phyloP scores from a whole-genome alignment of 2,797 vertebrate species.

The Bovichtus diacanthus region DNA sequence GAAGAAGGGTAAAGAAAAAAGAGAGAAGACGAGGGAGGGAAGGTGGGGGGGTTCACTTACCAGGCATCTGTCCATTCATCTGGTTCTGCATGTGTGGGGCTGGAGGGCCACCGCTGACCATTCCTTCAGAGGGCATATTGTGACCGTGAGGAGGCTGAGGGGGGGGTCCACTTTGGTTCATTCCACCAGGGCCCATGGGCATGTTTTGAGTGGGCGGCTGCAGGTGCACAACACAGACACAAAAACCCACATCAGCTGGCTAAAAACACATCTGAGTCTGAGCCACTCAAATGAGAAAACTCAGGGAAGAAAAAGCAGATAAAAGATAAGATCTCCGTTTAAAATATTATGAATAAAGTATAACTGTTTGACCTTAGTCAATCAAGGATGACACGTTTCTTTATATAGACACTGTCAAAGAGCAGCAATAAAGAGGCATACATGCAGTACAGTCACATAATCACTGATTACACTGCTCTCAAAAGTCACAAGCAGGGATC shows the following conservation, averaged over 20 bases:
- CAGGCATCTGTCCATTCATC: conserved; percentile 99
- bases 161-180: conserved; percentile 94
- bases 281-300: conserved; percentile 5
- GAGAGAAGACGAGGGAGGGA: conserved; percentile 37
- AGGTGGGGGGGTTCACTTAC: conserved; percentile 83
- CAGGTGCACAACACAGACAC: conserved; percentile 58
- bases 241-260: conserved; percentile 56
- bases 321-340: neutral
- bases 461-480: neutral
- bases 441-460: neutral
- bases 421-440: neutral
- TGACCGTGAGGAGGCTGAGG: conserved; percentile 94
- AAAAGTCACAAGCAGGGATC: neutral
- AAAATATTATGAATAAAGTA: neutral
- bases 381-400: neutral
- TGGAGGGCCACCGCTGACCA: conserved; percentile 94
- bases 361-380: neutral
- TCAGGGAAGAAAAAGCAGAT: neutral
- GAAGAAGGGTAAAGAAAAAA: conserved; percentile 54
- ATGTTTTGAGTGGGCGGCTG: conserved; percentile 99
- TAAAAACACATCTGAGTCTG: conserved; percentile 35
- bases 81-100: conserved; percentile 98
- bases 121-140: conserved; percentile 95
- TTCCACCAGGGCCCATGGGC: conserved; percentile 96
- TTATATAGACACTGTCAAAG: too few relatives aligned